These are phyloP conservation scores for Anastrepha ludens DNA, from an alignment of 1,140 invertebrate genomes.

Conservation along the genomic window DNA sequence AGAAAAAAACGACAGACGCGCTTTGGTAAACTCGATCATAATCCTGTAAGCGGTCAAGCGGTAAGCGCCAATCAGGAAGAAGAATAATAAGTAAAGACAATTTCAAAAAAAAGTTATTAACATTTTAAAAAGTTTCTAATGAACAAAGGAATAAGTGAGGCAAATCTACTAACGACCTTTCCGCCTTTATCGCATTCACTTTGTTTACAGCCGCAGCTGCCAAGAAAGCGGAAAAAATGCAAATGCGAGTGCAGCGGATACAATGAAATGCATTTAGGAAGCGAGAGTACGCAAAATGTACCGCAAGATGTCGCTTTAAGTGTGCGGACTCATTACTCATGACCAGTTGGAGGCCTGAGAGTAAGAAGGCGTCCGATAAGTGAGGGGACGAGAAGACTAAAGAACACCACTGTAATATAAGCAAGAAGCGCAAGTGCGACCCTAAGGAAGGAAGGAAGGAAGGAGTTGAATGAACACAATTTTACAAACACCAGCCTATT, in stretches of 20 bases:
- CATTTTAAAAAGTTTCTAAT: no score
- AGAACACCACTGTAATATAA: no score
- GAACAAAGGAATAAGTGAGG: no score
- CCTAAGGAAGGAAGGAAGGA: conserved; percentile 1
- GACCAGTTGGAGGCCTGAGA: background rate
- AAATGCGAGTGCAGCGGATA: background rate
- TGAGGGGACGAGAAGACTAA: background rate
- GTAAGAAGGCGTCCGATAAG: background rate
- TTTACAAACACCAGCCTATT: no score
- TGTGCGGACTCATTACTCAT: background rate
- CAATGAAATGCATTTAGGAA: background rate
- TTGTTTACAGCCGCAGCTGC: background rate
- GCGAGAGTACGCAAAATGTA: background rate
- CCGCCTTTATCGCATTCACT: no score
- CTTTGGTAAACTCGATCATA: no score
- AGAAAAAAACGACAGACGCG: no score
- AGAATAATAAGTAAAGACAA: no score
- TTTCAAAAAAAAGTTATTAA: no score
- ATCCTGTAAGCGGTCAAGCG: no score
- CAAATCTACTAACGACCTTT: no score
- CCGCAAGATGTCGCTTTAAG: conserved; percentile 21
- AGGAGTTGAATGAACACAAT: background rate
- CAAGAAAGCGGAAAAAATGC: background rate
- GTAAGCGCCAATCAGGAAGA: no score
- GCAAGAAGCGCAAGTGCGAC: background rate